Evolutionary conservation across 2,888 invertebrate genomes (phyloP), one percentile per base, ranked within the genome.

Genomic region (Peribatodes rhomboidaria): DNA sequence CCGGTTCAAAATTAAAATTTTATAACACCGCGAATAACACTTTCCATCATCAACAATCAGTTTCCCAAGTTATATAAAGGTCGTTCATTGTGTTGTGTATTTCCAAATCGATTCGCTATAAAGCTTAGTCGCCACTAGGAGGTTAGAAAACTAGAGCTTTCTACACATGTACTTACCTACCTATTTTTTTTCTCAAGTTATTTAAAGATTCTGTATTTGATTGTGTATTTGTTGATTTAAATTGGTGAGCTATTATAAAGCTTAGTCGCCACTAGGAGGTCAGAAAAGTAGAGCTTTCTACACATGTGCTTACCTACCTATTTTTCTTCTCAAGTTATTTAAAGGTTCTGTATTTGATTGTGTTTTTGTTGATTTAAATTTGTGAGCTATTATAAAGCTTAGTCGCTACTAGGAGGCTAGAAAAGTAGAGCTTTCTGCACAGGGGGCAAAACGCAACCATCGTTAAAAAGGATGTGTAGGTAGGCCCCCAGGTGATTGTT

Each of bases 41-140:
- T 63, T 63, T 63, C 58, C 44, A 53, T 58, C 44, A 54, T 54
- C 56, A 14, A 41, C 47, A 46, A 53, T 52, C 57, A 47, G 52
- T 63, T 53, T 63, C 33, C 53, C n/a, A 46, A 57, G 14, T 46
- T 57, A 57, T 57, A 18, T 47, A 46, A 63, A 41, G 39, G 33
- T 39, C 44, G 33, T 44, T 52, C 18, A 57, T 39, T 57, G 62
- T 52, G 14, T 39, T 57, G 62, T 52, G 14, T 55, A 49, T 55
- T 42, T 62, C 50, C 14, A 35, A 56, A 62, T 44, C 14, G 18
- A 50, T 62, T 50, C 27, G 42, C 50, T 37, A 35, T 49, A 37
- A 62, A 44, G 61, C 10, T 14, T 22, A 18, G 37, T 27, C 3
- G 49, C 41, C 41, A 60, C 52, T 50, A 3, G 7, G 7, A 13